Percentiles rank a stretch among this genome's conserved stretches.
Conservation (phyloP, 1,140 invertebrate species). For the Liolophura sinensis region DNA sequence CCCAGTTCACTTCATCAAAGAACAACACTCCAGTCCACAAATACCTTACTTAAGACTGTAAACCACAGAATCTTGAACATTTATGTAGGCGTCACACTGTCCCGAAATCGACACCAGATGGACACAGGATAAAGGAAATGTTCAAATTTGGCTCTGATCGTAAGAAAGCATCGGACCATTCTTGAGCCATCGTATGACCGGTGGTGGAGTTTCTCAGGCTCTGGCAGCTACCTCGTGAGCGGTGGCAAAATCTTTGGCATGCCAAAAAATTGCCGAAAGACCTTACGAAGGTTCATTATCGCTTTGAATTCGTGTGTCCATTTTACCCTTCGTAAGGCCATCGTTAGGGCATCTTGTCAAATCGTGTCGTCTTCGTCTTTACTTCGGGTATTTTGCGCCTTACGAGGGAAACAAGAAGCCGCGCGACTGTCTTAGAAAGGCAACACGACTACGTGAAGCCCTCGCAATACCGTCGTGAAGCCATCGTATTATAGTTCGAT, state of each 20-base stretch:
- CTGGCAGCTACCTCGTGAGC: constrained; percentile 11
- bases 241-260: constrained; percentile 14
- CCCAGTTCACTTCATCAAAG: no score
- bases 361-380: constrained; percentile 11
- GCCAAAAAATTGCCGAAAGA: constrained; percentile 11
- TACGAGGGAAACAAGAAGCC: constrained; percentile 1
- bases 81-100: no score
- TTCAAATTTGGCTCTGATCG: no score
- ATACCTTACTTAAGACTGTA: no score
- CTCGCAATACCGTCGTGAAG: no score
- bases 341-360: constrained; percentile 11
- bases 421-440: constrained; percentile 7
- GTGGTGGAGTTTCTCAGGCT: constrained; percentile 17
- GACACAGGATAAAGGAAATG: no score
- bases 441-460: no score
- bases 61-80: no score
- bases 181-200: no score
- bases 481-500: constrained; percentile 8
- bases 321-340: constrained; percentile 10
- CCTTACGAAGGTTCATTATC: constrained; percentile 18
- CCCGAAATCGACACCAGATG: no score
- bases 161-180: no score
- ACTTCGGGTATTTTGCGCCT: constrained; percentile 9
- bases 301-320: constrained; percentile 13
- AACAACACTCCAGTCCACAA: no score